A percentile compares a stretch with the other conserved stretches of the same genome.
These are phyloP conservation scores for Scytalopus superciliaris DNA, from an alignment of 2,113 vertebrate species.

Conservation along the genomic window DNA sequence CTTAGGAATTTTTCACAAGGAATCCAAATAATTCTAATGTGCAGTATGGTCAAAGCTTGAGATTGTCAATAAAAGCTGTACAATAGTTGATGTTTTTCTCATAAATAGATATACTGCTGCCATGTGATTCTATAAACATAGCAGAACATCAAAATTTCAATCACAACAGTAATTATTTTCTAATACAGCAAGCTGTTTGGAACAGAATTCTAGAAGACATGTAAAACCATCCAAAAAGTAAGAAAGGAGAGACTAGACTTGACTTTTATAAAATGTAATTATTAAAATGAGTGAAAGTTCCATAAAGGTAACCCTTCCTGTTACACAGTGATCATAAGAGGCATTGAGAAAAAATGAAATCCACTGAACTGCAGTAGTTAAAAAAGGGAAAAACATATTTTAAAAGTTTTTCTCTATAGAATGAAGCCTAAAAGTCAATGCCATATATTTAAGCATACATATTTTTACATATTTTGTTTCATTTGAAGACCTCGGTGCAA, in stretches of 20 bases:
- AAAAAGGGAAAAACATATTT: neutral
- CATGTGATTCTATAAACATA: neutral
- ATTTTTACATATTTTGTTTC: neutral
- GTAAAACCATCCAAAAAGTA: neutral
- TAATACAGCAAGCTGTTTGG: neutral
- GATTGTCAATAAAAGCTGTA: neutral
- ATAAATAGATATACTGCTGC: neutral
- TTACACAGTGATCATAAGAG: neutral
- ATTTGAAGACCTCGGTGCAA: neutral
- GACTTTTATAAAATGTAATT: neutral
- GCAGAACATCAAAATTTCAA: neutral
- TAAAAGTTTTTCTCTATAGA: neutral
- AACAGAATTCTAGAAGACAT: neutral
- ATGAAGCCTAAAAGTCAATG: neutral
- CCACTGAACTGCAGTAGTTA: neutral
- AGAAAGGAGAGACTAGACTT: neutral
- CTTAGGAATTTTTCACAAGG: neutral
- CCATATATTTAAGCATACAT: neutral
- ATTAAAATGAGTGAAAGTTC: neutral
- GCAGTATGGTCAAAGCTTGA: neutral
- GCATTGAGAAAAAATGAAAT: neutral
- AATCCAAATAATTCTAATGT: neutral
- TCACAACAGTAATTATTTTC: neutral
- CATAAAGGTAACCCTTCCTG: neutral
- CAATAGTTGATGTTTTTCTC: neutral